phyloP scores from a whole-genome alignment of 2,113 vertebrate species.

The Chaetura pelagica region DNA sequence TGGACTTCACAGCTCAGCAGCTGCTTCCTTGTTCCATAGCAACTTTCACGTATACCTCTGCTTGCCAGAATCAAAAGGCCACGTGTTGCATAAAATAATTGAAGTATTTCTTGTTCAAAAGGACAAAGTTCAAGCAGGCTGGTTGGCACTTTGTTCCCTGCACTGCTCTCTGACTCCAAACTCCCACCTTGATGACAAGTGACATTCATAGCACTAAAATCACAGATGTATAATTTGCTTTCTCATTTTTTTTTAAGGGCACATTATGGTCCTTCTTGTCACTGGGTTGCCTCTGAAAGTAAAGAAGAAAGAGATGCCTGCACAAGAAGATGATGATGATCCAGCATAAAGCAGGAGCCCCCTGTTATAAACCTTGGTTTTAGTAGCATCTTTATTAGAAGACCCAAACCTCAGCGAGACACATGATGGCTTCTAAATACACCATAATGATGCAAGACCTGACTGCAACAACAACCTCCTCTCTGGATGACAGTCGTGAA shows the following conservation, averaged over 20 bases:
- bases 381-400: background rate
- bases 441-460: background rate
- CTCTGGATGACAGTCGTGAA: background rate
- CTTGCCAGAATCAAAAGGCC: background rate
- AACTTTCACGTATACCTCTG: slow-evolving; percentile 5
- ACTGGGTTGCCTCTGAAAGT: background rate
- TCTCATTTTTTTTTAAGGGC: background rate
- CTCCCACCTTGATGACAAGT: background rate
- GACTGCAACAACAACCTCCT: background rate
- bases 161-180: background rate
- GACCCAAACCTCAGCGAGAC: background rate
- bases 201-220: background rate
- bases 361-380: background rate
- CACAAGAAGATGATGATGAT: background rate
- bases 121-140: background rate
- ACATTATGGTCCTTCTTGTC: background rate
- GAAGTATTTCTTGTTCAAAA: background rate
- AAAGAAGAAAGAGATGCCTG: background rate
- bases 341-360: background rate
- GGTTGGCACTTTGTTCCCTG: background rate
- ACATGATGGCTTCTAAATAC: background rate
- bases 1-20: slow-evolving; percentile 13
- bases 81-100: slow-evolving; percentile 2
- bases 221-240: background rate
- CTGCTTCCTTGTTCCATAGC: slow-evolving; percentile 39